Conservation (phyloP, 2,113 vertebrate species). For the Solea senegalensis region DNA sequence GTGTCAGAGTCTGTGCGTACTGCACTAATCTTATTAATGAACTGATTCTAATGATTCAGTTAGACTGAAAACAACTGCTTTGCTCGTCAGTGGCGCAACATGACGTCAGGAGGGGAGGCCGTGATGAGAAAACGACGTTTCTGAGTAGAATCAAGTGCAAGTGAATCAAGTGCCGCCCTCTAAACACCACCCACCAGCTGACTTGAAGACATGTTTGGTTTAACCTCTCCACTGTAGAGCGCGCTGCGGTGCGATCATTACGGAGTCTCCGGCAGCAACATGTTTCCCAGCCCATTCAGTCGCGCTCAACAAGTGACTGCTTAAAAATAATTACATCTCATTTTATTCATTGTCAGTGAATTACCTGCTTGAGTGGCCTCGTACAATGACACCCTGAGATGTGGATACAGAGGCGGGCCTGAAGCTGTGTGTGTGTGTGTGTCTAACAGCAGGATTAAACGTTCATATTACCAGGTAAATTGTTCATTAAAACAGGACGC, state of each 20-base stretch:
- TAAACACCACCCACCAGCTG: constrained; percentile 20
- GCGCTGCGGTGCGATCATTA: constrained; percentile 44
- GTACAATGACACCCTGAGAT: constrained; percentile 63
- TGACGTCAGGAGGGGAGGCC: too few species aligned
- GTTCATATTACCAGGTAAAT: neutral
- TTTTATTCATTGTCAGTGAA: constrained; percentile 78
- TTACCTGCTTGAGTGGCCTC: constrained; percentile 68
- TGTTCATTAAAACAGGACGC: too few species aligned
- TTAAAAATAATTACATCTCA: constrained; percentile 73
- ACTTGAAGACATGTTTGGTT: constrained; percentile 41
- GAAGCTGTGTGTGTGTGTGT: constrained; percentile 7
- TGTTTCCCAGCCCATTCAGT: constrained; percentile 60
- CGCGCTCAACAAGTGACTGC: constrained; percentile 75
- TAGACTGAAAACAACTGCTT: too few species aligned
- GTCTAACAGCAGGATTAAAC: constrained; percentile 4
- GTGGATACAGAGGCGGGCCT: constrained; percentile 48
- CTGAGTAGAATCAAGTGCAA: too few species aligned
- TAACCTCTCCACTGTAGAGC: constrained; percentile 69
- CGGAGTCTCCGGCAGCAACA: constrained; percentile 60
- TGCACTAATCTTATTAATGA: too few species aligned
- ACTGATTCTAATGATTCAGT: too few species aligned
- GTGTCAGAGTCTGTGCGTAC: too few species aligned
- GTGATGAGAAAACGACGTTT: too few species aligned
- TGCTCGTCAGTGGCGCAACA: too few species aligned
- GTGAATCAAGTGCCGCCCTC: too few species aligned